Evolutionary conservation across 2,797 vertebrate species (phyloP), one percentile per base, ranked within the genome.

Genomic region (Arremon brunneinucha): DNA sequence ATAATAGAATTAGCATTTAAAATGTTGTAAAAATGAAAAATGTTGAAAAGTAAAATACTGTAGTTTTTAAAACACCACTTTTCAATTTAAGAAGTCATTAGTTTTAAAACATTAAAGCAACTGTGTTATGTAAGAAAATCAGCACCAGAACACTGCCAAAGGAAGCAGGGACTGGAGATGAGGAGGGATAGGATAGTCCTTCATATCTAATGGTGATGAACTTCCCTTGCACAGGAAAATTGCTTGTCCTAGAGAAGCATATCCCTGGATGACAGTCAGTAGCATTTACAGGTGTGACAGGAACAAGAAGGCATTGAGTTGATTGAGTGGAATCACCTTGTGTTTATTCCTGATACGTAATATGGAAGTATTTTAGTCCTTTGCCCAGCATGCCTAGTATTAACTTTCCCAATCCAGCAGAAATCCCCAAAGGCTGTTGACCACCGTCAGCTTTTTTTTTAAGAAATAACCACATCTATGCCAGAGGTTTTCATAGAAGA

Each of bases 1-100:
- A 93, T 84, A 96, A 93, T 90, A 74, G 83, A 91, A 96, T 94
- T 96, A 95, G 56, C 77, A 84, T 94, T 91, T 95, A 26, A 94
- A 91, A 90, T 84, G 34, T 81, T 83, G 10, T 49, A 56, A 88
- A 89, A 92, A 59, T 69, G n/a, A 88, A 78, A 83, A 94, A 78
- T 56, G 8, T 78, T 87, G 47, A 70, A 63, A 87, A 82, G 46
- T 76, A 86, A 72, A 78, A 90, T 82, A 60, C 39, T 76, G 32
- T 47, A 0, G 0, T 67, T 94, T 90, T 93, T 46, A 49, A 89
- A 92, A 76, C 23, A 49, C 8, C 3, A 1, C 47, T 82, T 93
- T 93, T 94, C 69, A 69, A 65, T 86, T 81, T 68, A 76, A 81
- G 63, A 92, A 88, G 30, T 55, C 52, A 92, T 93, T 52, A 67